Evolutionary conservation across 2,888 invertebrate genomes (phyloP).

Genomic region (Venustoraphidia nigricollis): DNA sequence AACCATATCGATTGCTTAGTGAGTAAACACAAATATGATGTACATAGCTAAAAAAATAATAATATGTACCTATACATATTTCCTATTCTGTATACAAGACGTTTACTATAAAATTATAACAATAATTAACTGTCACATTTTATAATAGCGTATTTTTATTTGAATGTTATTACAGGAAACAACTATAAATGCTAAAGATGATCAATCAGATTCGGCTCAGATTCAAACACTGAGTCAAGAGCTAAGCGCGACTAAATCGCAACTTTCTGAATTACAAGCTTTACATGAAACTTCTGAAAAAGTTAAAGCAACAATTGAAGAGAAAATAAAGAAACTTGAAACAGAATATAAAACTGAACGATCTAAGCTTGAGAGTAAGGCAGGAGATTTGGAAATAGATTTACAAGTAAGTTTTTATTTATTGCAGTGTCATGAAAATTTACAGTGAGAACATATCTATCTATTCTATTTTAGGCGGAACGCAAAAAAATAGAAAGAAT

Average conservation of each 20-base stretch:
- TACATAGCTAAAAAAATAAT: too few relatives aligned
- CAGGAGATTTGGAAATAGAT: slow-evolving; percentile 42
- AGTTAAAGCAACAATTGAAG: slow-evolving; percentile 22
- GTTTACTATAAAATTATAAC: too few relatives aligned
- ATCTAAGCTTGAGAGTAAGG: slow-evolving; percentile 45
- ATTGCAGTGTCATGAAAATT: slow-evolving; percentile 21
- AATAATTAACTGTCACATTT: too few relatives aligned
- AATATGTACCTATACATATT: too few relatives aligned
- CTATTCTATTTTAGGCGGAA: slow-evolving; percentile 32
- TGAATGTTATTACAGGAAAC: neutral
- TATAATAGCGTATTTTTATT: too few relatives aligned
- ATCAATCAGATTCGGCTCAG: slow-evolving; percentile 14
- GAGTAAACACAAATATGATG: too few relatives aligned
- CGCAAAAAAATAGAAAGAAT: slow-evolving; percentile 50
- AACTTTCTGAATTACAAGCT: slow-evolving; percentile 15
- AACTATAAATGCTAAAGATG: slow-evolving; percentile 4
- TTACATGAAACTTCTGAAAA: slow-evolving; percentile 18
- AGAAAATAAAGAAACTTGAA: slow-evolving; percentile 45
- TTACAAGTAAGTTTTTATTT: slow-evolving; percentile 28
- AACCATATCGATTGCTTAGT: too few relatives aligned
- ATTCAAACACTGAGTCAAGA: slow-evolving; percentile 18
- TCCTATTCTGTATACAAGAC: too few relatives aligned
- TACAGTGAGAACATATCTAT: slow-evolving; percentile 16
- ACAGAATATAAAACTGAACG: slow-evolving; percentile 44
- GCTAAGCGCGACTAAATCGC: slow-evolving; percentile 23